A percentile compares a stretch with the other conserved stretches of the same genome.
Evolutionary conservation across 2,888 invertebrate species (phyloP).

Genomic region (Agriopis leucophaearia): DNA sequence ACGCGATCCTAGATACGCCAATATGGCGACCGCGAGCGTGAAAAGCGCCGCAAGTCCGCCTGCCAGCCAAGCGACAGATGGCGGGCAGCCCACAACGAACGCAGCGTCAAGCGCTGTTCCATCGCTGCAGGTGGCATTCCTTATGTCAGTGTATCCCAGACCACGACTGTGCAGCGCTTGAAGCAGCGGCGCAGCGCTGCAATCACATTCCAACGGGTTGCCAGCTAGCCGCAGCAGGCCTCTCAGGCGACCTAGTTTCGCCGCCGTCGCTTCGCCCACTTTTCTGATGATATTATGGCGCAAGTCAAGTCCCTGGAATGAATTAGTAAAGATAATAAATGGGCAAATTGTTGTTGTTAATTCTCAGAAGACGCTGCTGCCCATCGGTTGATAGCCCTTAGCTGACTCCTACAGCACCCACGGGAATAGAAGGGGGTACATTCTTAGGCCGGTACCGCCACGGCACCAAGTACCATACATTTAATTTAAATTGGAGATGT

Average conservation of each 20-base stretch:
- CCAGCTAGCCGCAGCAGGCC: conserved; percentile 23
- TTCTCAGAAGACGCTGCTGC: too few species aligned
- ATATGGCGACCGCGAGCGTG: not conserved
- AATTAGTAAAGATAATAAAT: conserved; percentile 3
- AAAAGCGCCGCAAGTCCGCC: not conserved
- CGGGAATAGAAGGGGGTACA: too few species aligned
- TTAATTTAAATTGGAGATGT: too few species aligned
- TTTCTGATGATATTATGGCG: conserved; percentile 27
- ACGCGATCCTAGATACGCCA: not conserved
- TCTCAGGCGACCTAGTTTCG: not conserved
- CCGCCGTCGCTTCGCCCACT: conserved; percentile 17
- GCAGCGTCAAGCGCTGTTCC: not conserved
- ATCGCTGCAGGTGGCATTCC: not conserved
- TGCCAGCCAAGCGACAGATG: not conserved
- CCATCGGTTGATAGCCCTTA: too few species aligned
- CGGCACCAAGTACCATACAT: too few species aligned
- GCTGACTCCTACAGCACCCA: too few species aligned
- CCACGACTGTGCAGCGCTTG: conserved; percentile 11
- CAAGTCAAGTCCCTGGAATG: conserved; percentile 39
- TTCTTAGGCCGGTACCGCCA: too few species aligned
- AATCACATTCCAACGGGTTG: conserved; percentile 38
- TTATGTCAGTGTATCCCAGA: not conserved
- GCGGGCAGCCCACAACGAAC: not conserved
- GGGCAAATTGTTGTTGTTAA: too few species aligned
- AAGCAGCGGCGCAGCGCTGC: conserved; percentile 14